Evolutionary conservation across 2,888 invertebrate species (phyloP), one percentile per base, ranked within the genome.

Genomic region (Perdita meconis): DNA sequence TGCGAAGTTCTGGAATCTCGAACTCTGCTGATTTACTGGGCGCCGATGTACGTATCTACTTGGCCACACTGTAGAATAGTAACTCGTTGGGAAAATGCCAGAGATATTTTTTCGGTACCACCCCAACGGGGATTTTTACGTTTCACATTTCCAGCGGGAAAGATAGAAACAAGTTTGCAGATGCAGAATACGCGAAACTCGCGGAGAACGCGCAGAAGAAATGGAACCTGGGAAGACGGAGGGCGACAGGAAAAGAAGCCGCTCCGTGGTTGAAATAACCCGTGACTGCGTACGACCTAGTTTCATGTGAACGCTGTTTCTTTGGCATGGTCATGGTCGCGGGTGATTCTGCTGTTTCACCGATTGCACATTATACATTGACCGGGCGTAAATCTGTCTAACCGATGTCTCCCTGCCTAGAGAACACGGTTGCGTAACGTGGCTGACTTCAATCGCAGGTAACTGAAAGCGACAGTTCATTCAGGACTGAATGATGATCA

Each of bases 261-360:
- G 55, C 24, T 55, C 55, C 30, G n/a, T n/a, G 60, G 65, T 80
- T 64, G 73, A 74, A 74, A 78, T 78, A 78, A 65, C 65, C n/a
- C 53, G 53, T 61, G 69, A 74, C 69, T 65, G 47, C 16, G 47
- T 60, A 66, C 61, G 80, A 80, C 78, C 78, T 59, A 81, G 70
- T 78, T 80, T 19, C 70, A 53, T 36, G 68, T 57, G 57, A 57
- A 64, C 10, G 12, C 67, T 56, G 59, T 56, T 36, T 67, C 74
- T 71, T 71, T 51, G 61, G 60, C 71, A 80, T 78, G 81, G 78
- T 81, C 80, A 81, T 47, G 80, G 81, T 74, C 78, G 67, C 61
- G 50, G 63, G 51, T 44, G 81, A 81, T 80, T 68, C 78, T 71
- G 36, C 78, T 71, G 36, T 59, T 47, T 30, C 13, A 26, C 67